A percentile compares a stretch with the other conserved stretches of the same genome.
These are phyloP conservation scores for Sciaenops ocellatus DNA, from an alignment of 2,797 vertebrate genomes.

Conservation along the genomic window DNA sequence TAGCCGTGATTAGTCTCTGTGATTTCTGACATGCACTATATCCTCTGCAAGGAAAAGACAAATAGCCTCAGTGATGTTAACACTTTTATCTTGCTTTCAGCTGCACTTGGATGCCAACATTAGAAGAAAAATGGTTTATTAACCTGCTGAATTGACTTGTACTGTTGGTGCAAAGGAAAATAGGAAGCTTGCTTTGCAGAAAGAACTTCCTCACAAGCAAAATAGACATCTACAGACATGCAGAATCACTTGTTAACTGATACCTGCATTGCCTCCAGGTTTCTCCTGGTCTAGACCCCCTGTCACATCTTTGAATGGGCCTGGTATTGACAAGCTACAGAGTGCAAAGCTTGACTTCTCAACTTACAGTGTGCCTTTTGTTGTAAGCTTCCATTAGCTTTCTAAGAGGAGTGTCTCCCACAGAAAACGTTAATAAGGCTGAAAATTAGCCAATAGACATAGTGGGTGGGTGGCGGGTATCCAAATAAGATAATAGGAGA, in stretches of 20 bases:
- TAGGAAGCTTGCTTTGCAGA: conserved; percentile 11
- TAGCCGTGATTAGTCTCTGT: conserved; percentile 21
- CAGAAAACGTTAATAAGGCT: conserved; percentile 45
- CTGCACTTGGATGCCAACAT: conserved; percentile 1
- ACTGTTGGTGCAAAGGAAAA: background rate
- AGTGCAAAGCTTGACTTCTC: conserved; percentile 40
- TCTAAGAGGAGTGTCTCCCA: conserved; percentile 19
- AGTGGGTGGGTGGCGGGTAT: conserved; percentile 18
- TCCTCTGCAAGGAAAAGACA: conserved; percentile 16
- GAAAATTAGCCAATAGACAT: conserved; percentile 45
- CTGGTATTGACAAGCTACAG: conserved; percentile 50
- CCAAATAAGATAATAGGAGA: conserved; percentile 35
- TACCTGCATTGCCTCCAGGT: conserved; percentile 51
- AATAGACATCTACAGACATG: conserved; percentile 41
- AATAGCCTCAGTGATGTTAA: background rate
- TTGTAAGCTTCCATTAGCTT: conserved; percentile 18
- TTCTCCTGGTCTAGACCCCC: conserved; percentile 48
- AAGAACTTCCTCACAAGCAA: conserved; percentile 4
- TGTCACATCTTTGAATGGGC: conserved; percentile 46
- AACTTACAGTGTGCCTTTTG: conserved; percentile 33
- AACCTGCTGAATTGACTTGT: conserved; percentile 11
- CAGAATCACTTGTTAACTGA: conserved; percentile 50
- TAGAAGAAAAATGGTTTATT: conserved; percentile 14
- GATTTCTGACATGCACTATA: background rate
- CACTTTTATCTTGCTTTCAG: conserved; percentile 21